Evolutionary conservation across 2,797 vertebrate species (phyloP), one percentile per base, ranked within the genome.

Genomic region (Trachops cirrhosus): DNA sequence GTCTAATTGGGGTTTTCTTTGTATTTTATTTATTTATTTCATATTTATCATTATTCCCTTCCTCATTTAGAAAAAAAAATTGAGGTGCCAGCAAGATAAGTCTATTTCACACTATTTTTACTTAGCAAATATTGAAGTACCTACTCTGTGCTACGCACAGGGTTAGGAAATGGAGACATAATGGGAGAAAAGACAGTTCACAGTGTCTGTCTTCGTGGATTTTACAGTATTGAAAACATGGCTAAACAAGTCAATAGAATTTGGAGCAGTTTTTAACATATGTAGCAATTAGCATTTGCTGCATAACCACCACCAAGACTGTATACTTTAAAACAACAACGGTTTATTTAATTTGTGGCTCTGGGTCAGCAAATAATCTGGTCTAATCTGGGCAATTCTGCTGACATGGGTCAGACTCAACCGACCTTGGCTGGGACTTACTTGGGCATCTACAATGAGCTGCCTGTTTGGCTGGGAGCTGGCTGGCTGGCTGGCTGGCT

Each of bases 1-100:
- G 16, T 71, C 73, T 97, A 59, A 88, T 74, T 96, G 67, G 34
- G 39, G 92, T 88, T 93, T 77, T 80, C 37, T 94, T 90, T 87
- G 52, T 59, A 62, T 80, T 96, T 96, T 79, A 52, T 77, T 93
- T 92, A n/a, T 70, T 93, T 86, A 68, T 59, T 90, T 89, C 73
- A 22, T 78, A 78, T 87, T 96, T 95, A 82, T 93, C 67, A 59
- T 80, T 80, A 67, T 88, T 85, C 32, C 52, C 24, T 86, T 78
- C 52, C 85, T 93, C 64, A 73, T 86, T 92, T 85, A 84, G 80
- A 14, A 75, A 88, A 93, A 91, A 57, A 57, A 86, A 75, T 70
- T 74, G 12, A 83, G 22, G 12, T 75, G 5, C 16, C 19, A 93
- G 24, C 44, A 88, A 86, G n/a, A 52, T 46, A 86, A 92, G 11